Evolutionary conservation across 2,888 invertebrate genomes (phyloP), one percentile per base, ranked within the genome.

Genomic region (Dicycla oo): DNA sequence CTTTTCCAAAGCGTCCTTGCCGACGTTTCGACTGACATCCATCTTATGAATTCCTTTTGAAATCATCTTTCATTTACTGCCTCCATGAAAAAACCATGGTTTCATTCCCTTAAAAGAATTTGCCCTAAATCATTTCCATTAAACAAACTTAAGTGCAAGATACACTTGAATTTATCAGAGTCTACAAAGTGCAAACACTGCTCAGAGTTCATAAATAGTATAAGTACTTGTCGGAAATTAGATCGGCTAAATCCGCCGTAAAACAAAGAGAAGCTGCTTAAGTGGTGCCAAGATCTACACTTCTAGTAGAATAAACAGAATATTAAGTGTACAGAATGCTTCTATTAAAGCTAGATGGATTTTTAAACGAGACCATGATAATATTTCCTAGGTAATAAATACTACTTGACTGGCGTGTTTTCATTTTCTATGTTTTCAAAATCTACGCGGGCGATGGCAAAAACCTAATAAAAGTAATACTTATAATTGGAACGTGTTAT

Each of bases 221-320:
- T 64, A 45, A 60, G 56, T 58, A 71, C 71, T 75, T 68, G 65
- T 54, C 40, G 40, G 78, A 73, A 80, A 81, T 81, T 70, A 81
- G 73, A 77, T 80, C 58, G 62, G 57, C 69, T 80, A 62, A 74
- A 77, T 65, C 77, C 76, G 49, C 57, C 47, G 57, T 77, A 70
- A 73, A 67, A 69, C 64, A 77, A 77, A 73, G 67, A 51, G 43
- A 65, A 67, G 57, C 68, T 65, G 40, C 77, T 63, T 73, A 80
- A 77, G 69, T 73, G 61, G 69, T 8, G 69, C 45, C 5, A 38
- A 69, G 40, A 63, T 58, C 60, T 69, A 43, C 53, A 56, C 56
- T 74, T 57, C 30, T 57, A 57, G 60, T 34, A 56, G 23, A 20
- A 53, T 51, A 56, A 49, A 70, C 34, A 40, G 49, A 54, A 65